Evolutionary conservation across 2,888 invertebrate species (phyloP).

Genomic region (Philereme vetulata): DNA sequence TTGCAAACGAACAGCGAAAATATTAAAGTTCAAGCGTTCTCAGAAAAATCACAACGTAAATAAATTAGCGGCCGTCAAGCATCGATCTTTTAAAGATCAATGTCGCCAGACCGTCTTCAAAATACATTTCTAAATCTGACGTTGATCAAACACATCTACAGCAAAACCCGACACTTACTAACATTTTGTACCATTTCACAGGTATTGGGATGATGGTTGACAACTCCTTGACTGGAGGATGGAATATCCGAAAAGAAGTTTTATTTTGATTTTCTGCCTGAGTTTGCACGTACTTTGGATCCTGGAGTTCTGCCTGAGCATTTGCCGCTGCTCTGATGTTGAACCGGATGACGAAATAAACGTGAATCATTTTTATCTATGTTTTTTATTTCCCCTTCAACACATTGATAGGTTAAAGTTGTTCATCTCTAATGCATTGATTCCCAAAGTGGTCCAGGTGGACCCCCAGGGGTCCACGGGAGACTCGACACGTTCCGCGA

Average conservation of each 20-base stretch:
- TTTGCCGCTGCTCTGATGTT: background rate
- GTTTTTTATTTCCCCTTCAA: conserved; percentile 4
- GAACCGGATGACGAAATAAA: conserved; percentile 17
- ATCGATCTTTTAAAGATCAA: background rate
- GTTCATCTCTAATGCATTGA: no score
- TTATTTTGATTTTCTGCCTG: conserved; percentile 30
- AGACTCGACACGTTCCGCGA: no score
- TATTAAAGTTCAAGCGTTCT: no score
- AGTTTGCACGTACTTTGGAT: conserved; percentile 2
- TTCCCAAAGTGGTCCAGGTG: no score
- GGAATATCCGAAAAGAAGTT: conserved; percentile 20
- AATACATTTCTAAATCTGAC: background rate
- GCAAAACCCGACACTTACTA: background rate
- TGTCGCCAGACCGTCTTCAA: background rate
- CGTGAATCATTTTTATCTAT: conserved; percentile 1
- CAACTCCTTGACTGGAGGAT: conserved; percentile 12
- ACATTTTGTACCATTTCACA: conserved; percentile 42
- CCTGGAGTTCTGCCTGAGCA: background rate
- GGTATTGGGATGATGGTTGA: conserved; percentile 49
- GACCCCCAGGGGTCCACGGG: no score
- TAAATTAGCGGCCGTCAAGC: conserved; percentile 13
- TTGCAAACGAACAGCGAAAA: no score
- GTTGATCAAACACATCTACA: background rate
- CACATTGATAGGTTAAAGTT: no score
- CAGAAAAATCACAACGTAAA: conserved; percentile 3